A percentile compares a stretch with the other conserved stretches of the same genome.
phyloP scores from a whole-genome alignment of 2,888 invertebrate species.

The Ceratothoa steindachneri region DNA sequence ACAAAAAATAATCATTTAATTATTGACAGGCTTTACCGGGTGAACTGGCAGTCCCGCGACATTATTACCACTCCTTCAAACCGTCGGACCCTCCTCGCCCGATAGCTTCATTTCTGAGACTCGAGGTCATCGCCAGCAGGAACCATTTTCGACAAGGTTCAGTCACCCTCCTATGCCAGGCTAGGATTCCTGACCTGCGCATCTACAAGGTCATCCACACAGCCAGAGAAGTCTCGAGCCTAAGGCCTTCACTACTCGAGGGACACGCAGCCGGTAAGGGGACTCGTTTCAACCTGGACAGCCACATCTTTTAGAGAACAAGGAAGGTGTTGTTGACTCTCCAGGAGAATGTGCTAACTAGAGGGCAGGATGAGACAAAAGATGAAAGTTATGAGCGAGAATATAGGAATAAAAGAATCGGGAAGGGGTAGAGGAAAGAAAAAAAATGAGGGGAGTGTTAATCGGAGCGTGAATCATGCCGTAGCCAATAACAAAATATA shows the following conservation, averaged over 20 bases:
- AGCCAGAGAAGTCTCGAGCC: not conserved
- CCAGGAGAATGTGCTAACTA: no score
- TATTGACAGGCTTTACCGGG: not conserved
- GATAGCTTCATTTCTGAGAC: not conserved
- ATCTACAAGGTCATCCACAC: not conserved
- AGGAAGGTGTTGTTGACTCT: no score
- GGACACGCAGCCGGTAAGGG: not conserved
- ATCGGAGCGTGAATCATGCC: no score
- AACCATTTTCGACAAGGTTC: conserved; percentile 11
- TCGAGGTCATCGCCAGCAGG: conserved; percentile 13
- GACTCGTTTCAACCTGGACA: no score
- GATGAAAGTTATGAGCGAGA: no score
- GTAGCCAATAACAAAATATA: no score
- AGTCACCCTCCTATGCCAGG: conserved; percentile 22
- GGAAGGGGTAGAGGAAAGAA: no score
- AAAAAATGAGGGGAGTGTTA: no score
- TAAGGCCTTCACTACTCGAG: not conserved
- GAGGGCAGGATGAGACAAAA: no score
- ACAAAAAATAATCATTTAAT: no score
- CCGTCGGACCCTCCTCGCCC: not conserved
- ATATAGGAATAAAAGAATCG: no score
- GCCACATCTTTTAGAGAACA: no score
- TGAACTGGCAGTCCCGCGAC: not conserved
- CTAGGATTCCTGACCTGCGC: conserved; percentile 9
- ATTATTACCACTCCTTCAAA: not conserved